A percentile compares a stretch with the other conserved stretches of the same genome.
phyloP scores from a whole-genome alignment of 1,140 invertebrate genomes.

The Platyura marginata region DNA sequence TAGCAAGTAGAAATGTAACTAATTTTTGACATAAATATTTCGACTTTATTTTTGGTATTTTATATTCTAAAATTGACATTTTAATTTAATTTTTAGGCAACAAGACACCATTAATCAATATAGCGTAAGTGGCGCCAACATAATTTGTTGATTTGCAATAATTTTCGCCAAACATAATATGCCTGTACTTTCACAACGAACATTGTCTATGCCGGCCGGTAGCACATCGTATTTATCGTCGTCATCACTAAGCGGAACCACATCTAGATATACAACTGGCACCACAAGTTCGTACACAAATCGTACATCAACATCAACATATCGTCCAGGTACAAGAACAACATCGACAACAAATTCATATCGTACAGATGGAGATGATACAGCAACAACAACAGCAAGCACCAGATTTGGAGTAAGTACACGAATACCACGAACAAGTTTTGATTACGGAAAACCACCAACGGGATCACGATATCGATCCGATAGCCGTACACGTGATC shows the following conservation, averaged over 20 bases:
- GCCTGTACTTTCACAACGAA: slow-evolving; percentile 1
- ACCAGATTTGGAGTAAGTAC: slow-evolving; percentile 6
- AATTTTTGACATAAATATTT: no score
- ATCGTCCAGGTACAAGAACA: not conserved
- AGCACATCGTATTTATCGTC: not conserved
- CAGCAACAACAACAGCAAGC: slow-evolving; percentile 3
- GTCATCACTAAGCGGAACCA: not conserved
- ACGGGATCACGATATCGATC: slow-evolving; percentile 2
- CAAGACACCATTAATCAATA: no score
- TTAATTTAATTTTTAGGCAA: no score
- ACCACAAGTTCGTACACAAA: not conserved
- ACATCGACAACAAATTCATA: not conserved
- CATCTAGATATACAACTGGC: not conserved
- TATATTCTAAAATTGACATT: no score
- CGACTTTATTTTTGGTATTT: no score
- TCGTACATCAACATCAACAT: not conserved
- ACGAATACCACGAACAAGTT: not conserved
- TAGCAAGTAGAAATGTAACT: no score
- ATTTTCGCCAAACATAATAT: not conserved
- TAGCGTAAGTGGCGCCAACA: no score
- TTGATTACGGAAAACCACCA: slow-evolving; percentile 5
- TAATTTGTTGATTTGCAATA: no score
- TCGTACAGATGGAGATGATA: slow-evolving; percentile 2
- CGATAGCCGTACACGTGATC: slow-evolving; percentile 3
- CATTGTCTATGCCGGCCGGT: not conserved